Evolutionary conservation across 2,888 invertebrate species (phyloP), one percentile per base, ranked within the genome.

Genomic region (Steromphala cineraria): DNA sequence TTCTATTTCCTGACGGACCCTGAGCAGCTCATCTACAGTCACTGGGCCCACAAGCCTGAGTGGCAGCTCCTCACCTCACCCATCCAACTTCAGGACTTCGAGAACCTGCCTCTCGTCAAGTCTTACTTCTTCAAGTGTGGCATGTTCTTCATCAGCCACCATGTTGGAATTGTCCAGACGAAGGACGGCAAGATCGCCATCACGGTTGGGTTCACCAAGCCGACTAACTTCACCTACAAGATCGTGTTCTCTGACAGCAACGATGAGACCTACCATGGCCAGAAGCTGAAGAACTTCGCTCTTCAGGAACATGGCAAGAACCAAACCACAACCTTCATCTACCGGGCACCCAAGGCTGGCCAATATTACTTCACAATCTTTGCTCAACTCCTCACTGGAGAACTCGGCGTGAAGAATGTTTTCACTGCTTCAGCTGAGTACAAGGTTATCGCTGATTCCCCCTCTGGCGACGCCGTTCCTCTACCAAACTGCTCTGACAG

Each of bases 1-100:
- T 99, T 99, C 94, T 99, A 99, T 94, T 99, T 99, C 95, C 95
- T 99, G 91, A 99, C 99, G 36, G 99, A 99, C 94, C 98, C 99
- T 0, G 96, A 98, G 67, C 91, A 93, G 83, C 89, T 93, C 76
- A 90, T 93, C 85, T 93, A 92, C 91, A 92, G 92, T 82, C 93
- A 93, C 86, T 93, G 92, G 90, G 91, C 92, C 2, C 92, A 93
- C 86, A 91, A 92, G 67, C 85, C 89, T 0, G 88, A 89, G 75
- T 93, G 93, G 93, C 92, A 93, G 85, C 90, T 93, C 52, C 85
- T 93, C n/a, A 79, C 86, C 8, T 85, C 88, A 52, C 89, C 90
- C 4, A 85, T 92, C 36, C 87, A 85, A n/a, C 88, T 91, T 81
- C 85, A 87, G n/a, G 91, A 93, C 82, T 93, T 92, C 85, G 93